Evolutionary conservation across 2,888 invertebrate species (phyloP).

Genomic region (Resseliella maxima): DNA sequence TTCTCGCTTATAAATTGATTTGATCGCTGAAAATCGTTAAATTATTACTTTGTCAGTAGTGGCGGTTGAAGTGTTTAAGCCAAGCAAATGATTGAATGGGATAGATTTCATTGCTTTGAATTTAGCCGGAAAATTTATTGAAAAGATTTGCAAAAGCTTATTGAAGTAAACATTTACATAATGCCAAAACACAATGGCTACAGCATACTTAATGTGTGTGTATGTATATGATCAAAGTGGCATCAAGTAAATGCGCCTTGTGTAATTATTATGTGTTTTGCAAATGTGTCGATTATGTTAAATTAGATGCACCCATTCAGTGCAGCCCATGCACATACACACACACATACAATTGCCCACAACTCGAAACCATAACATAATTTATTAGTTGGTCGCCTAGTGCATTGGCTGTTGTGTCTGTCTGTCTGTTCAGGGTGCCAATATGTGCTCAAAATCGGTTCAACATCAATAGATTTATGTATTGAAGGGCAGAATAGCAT

Average conservation of each 20-base stretch:
- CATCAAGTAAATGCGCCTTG: slow-evolving; percentile 22
- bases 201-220: background rate
- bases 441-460: background rate
- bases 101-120: background rate
- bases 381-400: slow-evolving; percentile 41
- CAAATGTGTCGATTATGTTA: slow-evolving; percentile 45
- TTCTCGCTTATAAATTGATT: background rate
- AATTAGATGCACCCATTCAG: slow-evolving; percentile 30
- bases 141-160: background rate
- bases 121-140: background rate
- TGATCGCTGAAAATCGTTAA: background rate
- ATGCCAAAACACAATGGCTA: background rate
- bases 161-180: background rate
- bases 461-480: slow-evolving; percentile 21
- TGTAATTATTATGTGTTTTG: slow-evolving; percentile 45
- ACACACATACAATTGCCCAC: background rate
- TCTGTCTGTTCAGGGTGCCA: background rate
- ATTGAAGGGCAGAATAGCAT: slow-evolving; percentile 4
- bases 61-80: background rate
- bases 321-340: background rate
- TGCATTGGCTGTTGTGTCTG: slow-evolving; percentile 15
- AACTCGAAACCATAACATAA: slow-evolving; percentile 16
- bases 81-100: slow-evolving; percentile 6
- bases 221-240: background rate
- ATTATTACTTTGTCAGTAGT: background rate